Conservation (phyloP, 2,113 vertebrate species). For the Indicator maculatus region DNA sequence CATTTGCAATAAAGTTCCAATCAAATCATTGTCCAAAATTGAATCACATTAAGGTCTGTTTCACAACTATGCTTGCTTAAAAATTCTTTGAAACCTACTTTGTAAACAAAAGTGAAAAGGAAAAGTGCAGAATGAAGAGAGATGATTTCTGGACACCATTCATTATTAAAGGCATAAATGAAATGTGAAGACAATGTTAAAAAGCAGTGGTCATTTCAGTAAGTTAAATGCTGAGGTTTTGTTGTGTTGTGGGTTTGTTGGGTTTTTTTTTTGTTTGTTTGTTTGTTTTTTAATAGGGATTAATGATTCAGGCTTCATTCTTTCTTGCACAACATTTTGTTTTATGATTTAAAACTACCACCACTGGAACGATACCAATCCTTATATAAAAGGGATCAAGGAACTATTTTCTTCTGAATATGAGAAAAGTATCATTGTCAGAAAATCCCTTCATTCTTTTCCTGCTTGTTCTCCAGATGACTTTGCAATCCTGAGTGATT, state of each 20-base stretch:
- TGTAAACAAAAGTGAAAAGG: neutral
- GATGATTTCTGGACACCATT: neutral
- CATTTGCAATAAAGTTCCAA: neutral
- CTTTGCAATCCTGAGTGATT: conserved; percentile 49
- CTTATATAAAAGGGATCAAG: conserved; percentile 13
- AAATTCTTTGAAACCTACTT: neutral
- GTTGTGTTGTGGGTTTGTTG: neutral
- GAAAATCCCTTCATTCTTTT: conserved; percentile 1
- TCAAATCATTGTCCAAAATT: neutral
- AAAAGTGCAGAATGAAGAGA: neutral
- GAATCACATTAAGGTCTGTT: neutral
- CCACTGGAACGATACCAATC: neutral
- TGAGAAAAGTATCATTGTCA: neutral
- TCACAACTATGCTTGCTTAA: neutral
- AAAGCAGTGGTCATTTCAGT: neutral
- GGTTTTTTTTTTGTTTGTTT: neutral
- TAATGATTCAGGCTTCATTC: neutral
- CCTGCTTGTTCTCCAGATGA: neutral
- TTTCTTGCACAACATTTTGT: neutral
- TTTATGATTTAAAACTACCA: neutral
- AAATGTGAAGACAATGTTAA: neutral
- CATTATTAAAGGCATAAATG: neutral
- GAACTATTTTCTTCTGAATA: neutral
- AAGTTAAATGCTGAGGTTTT: neutral
- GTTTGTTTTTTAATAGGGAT: neutral